These are phyloP conservation scores for Paradoxurus hermaphroditus DNA, from an alignment of 2,113 vertebrate species.

Conservation along the genomic window DNA sequence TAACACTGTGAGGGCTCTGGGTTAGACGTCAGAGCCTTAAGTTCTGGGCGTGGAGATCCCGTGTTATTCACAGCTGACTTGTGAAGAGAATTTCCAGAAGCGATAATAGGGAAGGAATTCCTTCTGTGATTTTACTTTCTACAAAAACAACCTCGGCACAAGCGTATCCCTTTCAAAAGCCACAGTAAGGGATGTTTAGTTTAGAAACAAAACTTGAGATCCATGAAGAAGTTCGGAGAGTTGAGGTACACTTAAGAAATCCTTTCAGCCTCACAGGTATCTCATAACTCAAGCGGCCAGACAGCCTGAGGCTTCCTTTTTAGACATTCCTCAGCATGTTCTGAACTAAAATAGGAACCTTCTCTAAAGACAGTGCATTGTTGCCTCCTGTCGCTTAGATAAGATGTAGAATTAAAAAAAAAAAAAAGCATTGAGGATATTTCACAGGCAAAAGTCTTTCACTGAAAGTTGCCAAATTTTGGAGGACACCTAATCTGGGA, in stretches of 20 bases:
- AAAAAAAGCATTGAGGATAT: constrained; percentile 29
- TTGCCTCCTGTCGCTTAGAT: constrained; percentile 56
- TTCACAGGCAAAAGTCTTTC: constrained; percentile 64
- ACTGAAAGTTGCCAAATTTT: constrained; percentile 48
- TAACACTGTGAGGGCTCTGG: background rate
- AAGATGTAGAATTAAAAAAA: background rate
- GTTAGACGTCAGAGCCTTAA: background rate
- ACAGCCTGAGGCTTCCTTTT: background rate
- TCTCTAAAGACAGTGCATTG: background rate
- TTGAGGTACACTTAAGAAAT: background rate
- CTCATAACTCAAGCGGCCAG: background rate
- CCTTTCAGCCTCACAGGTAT: background rate
- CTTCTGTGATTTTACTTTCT: background rate
- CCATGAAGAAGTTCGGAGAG: background rate
- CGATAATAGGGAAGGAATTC: background rate
- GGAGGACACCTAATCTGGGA: background rate
- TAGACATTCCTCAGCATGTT: background rate
- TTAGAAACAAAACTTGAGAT: background rate
- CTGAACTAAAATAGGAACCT: background rate
- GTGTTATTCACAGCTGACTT: background rate
- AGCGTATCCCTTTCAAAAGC: background rate
- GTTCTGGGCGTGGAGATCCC: background rate
- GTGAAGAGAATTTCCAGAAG: background rate
- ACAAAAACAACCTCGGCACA: background rate
- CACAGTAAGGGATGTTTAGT: background rate